Evolutionary conservation across 2,113 vertebrate genomes (phyloP), one percentile per base, ranked within the genome.

Genomic region (Shinisaurus crocodilurus): DNA sequence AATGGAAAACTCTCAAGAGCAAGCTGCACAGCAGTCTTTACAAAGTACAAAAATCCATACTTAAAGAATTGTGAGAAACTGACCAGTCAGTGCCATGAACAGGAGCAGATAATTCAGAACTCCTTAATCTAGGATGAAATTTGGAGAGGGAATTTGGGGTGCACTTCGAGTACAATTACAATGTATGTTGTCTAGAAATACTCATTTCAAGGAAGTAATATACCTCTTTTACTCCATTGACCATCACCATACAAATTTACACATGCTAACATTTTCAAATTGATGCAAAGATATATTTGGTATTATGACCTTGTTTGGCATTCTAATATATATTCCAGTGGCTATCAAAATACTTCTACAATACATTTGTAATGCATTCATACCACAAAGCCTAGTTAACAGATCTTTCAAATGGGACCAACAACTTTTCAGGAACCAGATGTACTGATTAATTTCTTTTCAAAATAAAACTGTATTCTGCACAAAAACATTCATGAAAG

Each of bases 381-480:
- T 90, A 90, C 76, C 63, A 67, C 54, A 18, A 92, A 63, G 50
- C 82, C 93, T 94, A 85, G 86, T 48, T 94, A 94, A 95, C 75
- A 93, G 94, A 94, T 79, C 92, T 94, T 97, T 96, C 93, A 93
- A 94, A 95, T 94, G 95, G 95, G 94, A 97, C 93, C 89, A 95
- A 80, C 95, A 87, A 92, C 82, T 95, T 88, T 95, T 90, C 1
- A 43, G 87, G 93, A 96, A 97, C 96, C 57, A 90, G 75, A 91
- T 98, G 96, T 97, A 97, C 97, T 97, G 95, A 88, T 93, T 96
- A 85, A 93, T 8, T 5, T 92, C 92, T 48, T 1, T 10, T 90
- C 91, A 70, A 67, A 60, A 90, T 94, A 91, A 92, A 94, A 67
- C 94, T 43, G 57, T 3, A 63, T 37, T 94, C 95, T 94, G 93